Percentiles rank a stretch among this genome's conserved stretches.
Evolutionary conservation across 30 jellyfish, hydroid and myxozoan species (phyloP).

Genomic region (Aurelia aurita complex sp. Pacific): DNA sequence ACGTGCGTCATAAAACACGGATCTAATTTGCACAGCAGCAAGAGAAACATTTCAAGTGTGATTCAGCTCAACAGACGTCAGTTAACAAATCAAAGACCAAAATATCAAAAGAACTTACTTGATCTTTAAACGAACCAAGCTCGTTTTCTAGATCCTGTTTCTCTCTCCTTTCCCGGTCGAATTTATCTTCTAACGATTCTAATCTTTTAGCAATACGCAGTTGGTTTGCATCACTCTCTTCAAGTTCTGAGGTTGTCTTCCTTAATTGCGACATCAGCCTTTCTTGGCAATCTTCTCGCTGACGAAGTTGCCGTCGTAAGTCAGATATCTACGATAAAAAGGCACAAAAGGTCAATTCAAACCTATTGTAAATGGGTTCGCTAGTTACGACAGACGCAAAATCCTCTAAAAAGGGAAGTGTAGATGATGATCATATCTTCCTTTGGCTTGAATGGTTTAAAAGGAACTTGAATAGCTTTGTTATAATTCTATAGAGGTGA

Average conservation of each 20-base stretch:
- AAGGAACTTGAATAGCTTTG: too few relatives aligned
- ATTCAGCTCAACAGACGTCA: too few relatives aligned
- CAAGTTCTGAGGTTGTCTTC: slow-evolving; percentile 29
- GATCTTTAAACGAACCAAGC: slow-evolving; percentile 33
- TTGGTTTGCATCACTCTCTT: slow-evolving; percentile 49
- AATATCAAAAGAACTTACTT: slow-evolving; percentile 29
- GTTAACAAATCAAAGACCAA: too few relatives aligned
- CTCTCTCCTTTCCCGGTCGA: slow-evolving; percentile 52
- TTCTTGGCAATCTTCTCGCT: slow-evolving; percentile 63
- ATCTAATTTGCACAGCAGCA: too few relatives aligned
- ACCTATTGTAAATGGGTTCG: background rate
- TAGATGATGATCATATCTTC: too few relatives aligned
- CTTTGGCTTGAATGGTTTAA: too few relatives aligned
- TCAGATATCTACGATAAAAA: slow-evolving; percentile 34
- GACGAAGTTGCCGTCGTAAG: slow-evolving; percentile 66
- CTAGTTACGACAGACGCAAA: too few relatives aligned
- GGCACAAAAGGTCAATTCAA: background rate
- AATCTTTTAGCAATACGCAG: slow-evolving; percentile 22
- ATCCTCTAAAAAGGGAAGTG: too few relatives aligned
- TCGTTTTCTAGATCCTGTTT: slow-evolving; percentile 53
- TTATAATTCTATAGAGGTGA: too few relatives aligned
- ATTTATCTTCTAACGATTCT: slow-evolving; percentile 54
- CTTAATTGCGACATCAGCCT: slow-evolving; percentile 42
- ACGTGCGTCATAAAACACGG: too few relatives aligned
- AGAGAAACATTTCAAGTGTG: too few relatives aligned